A percentile compares a stretch with the other conserved stretches of the same genome.
phyloP scores from a whole-genome alignment of 2,888 invertebrate species.

The Tuberolachnus salignus region DNA sequence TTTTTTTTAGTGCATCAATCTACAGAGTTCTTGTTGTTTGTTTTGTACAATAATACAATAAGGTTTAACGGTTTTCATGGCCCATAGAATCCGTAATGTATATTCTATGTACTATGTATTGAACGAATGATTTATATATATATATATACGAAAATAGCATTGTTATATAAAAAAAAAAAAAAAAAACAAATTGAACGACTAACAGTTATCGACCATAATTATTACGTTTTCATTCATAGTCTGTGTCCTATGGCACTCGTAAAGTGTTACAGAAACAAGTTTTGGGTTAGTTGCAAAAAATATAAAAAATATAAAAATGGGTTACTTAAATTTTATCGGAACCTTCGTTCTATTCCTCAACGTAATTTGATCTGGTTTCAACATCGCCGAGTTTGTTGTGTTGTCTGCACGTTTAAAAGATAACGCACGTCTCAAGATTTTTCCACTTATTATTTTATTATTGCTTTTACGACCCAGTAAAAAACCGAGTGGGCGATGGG shows the following conservation, averaged over 20 bases:
- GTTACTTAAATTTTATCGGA: slow-evolving; percentile 34
- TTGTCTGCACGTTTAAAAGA: slow-evolving; percentile 42
- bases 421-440: slow-evolving; percentile 48
- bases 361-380: slow-evolving; percentile 50
- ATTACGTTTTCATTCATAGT: slow-evolving; percentile 1
- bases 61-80: not conserved
- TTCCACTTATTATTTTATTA: slow-evolving; percentile 51
- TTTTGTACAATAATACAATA: not conserved
- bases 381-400: slow-evolving; percentile 23
- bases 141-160: not conserved
- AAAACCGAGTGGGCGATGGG: slow-evolving; percentile 38
- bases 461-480: slow-evolving; percentile 44
- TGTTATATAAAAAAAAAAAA: not conserved
- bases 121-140: not conserved
- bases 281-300: not conserved
- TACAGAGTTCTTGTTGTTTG: not conserved
- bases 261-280: slow-evolving; percentile 3
- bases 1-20: too few relatives aligned
- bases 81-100: not conserved
- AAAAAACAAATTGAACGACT: not conserved
- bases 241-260: not conserved
- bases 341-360: slow-evolving; percentile 22
- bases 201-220: not conserved
- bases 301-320: not conserved
- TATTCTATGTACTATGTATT: not conserved